phyloP scores from a whole-genome alignment of 2,797 vertebrate species.

The Sebastes kiyomatsui region DNA sequence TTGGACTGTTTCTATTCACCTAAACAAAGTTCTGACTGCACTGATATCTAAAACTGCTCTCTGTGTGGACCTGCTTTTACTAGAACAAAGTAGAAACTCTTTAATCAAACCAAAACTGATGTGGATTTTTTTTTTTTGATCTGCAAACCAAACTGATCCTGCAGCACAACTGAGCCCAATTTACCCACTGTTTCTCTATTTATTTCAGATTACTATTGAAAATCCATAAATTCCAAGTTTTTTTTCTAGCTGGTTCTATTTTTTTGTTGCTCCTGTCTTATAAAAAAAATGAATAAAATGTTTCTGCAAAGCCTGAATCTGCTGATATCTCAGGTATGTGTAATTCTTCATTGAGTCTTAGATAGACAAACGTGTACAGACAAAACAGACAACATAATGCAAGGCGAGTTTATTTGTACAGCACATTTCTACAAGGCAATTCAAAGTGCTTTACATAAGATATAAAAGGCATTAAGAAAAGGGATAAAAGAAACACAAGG shows the following conservation, averaged over 20 bases:
- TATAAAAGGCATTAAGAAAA: neutral
- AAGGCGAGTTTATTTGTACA: neutral
- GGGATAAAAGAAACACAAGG: neutral
- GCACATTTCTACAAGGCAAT: neutral
- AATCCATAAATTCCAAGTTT: neutral
- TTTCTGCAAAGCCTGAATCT: neutral
- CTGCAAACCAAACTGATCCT: constrained; percentile 8
- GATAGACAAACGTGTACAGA: neutral
- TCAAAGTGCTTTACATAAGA: neutral
- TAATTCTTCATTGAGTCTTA: neutral
- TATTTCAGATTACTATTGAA: constrained; percentile 39
- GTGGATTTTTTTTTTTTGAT: neutral
- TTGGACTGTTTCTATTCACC: neutral
- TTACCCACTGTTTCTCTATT: constrained; percentile 35
- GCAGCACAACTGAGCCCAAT: constrained; percentile 1
- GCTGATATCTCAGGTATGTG: neutral
- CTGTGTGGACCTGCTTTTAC: neutral
- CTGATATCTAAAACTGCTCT: neutral
- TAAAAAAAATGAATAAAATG: constrained; percentile 34
- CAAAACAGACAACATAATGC: neutral
- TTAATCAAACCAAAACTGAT: neutral
- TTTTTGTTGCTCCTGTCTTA: neutral
- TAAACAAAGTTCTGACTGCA: constrained; percentile 24
- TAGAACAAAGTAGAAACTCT: neutral
- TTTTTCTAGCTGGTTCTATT: neutral